Conservation (phyloP, 2,113 vertebrate species). For the Lagopus muta region DNA sequence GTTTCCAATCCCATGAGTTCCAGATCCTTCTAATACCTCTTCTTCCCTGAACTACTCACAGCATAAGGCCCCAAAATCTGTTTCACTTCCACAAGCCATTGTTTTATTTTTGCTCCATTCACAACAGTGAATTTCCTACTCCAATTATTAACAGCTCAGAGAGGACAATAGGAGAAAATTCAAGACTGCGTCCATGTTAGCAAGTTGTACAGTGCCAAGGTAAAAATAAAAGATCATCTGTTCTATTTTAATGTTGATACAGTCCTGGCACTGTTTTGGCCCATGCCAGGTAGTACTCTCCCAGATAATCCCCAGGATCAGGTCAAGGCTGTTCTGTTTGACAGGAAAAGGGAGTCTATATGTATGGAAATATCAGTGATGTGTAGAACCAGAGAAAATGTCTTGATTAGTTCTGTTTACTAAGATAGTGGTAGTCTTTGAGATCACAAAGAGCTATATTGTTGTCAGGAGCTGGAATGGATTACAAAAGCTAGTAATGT, state of each 20-base stretch:
- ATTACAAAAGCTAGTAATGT: background rate
- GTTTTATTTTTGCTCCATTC: background rate
- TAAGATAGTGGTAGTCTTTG: background rate
- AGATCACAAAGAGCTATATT: background rate
- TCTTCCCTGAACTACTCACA: background rate
- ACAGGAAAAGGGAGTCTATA: background rate
- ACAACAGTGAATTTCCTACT: background rate
- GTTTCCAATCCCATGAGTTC: background rate
- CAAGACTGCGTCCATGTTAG: background rate
- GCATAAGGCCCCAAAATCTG: background rate
- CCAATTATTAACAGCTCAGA: accelerated
- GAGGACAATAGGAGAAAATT: background rate
- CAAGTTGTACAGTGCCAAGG: background rate
- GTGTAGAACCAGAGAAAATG: background rate
- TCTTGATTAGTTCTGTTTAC: background rate
- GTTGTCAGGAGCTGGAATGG: background rate
- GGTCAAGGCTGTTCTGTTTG: background rate
- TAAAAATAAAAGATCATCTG: background rate
- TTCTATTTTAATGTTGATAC: background rate
- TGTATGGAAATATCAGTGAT: background rate
- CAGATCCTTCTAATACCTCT: background rate
- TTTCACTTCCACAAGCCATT: background rate
- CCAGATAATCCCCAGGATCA: background rate
- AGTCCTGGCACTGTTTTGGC: background rate
- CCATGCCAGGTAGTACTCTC: accelerated